Percentiles rank a stretch among this genome's conserved stretches.
These are phyloP conservation scores for Rhinolophus ferrumequinum DNA, from an alignment of 2,113 vertebrate species.

Conservation along the genomic window DNA sequence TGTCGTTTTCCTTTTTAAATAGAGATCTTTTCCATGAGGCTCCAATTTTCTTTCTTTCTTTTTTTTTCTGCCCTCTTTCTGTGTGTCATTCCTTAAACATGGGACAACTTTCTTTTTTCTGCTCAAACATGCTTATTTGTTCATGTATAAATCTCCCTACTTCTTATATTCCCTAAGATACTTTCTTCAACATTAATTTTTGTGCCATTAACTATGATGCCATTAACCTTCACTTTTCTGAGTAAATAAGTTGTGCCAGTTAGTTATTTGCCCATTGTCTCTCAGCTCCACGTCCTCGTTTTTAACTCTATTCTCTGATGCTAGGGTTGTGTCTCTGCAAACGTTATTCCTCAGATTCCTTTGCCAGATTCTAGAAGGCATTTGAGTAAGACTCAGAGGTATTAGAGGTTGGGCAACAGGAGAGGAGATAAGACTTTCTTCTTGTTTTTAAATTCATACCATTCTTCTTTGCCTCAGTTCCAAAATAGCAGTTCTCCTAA, in stretches of 20 bases:
- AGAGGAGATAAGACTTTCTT: background rate
- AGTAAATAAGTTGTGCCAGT: background rate
- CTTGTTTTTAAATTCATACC: background rate
- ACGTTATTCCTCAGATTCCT: background rate
- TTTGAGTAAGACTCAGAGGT: background rate
- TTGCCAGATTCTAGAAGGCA: background rate
- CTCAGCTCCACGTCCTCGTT: background rate
- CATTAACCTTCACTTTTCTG: background rate
- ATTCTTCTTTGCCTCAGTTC: background rate
- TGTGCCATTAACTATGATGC: background rate
- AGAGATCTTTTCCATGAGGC: background rate
- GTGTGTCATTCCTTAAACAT: background rate
- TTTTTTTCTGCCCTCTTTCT: background rate
- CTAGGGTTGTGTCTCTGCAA: background rate
- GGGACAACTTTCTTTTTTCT: background rate
- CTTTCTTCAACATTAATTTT: background rate
- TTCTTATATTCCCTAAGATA: background rate
- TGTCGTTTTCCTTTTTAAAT: background rate
- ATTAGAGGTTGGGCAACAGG: background rate
- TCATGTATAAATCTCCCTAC: background rate
- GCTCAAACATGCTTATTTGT: background rate
- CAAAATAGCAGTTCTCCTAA: background rate
- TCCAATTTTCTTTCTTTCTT: background rate
- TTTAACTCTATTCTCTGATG: background rate
- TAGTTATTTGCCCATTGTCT: background rate